Base-by-base conservation (phyloP, 2,113 vertebrate species). In the Tichodroma muraria region DNA sequence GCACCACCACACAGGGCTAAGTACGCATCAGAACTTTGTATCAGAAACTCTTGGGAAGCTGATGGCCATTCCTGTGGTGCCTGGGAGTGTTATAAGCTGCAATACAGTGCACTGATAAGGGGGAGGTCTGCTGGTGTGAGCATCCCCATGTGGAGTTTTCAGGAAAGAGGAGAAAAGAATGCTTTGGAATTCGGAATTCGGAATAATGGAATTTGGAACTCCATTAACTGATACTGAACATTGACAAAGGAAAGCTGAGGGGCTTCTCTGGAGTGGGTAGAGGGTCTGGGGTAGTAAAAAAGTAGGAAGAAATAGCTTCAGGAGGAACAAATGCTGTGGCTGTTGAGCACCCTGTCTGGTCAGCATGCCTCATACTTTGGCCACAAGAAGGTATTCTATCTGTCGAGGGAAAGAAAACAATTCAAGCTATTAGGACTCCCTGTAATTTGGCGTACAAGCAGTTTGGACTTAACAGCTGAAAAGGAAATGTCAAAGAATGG, bases 401-500 rank as follows among this genome's bases (percentile, higher is more conserved):
- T 83, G n/a, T 88, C 4, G 4, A 45, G 66, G 79, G 72, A 90
- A 80, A 85, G 31, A 57, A 66, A 91, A 87, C 53, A 76, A 66
- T 95, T 80, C 13, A 1, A 70, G 80, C 82, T 89, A 80, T 86
- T 90, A 85, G 47, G 81, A 44, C 61, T 93, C 68, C 24, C 79
- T 88, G 44, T 77, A 47, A 93, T 94, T 89, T 89, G 85, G 77
- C 84, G 64, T 91, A 85, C 60, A 88, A 88, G 72, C 49, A 77
- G 56, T 45, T 93, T 95, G 90, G 85, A 90, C 25, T 88, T 53
- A 44, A 84, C 40, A 78, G 38, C 82, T 93, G 90, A 80, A 91
- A 86, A 95, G 90, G 88, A 95, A 94, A 91, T 93, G 76, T 93
- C 72, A 81, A 88, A 91, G 61, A 71, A 79, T 50, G 61, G 65